Evolutionary conservation across 2,797 vertebrate species (phyloP).

Genomic region (Novumbra hubbsi): DNA sequence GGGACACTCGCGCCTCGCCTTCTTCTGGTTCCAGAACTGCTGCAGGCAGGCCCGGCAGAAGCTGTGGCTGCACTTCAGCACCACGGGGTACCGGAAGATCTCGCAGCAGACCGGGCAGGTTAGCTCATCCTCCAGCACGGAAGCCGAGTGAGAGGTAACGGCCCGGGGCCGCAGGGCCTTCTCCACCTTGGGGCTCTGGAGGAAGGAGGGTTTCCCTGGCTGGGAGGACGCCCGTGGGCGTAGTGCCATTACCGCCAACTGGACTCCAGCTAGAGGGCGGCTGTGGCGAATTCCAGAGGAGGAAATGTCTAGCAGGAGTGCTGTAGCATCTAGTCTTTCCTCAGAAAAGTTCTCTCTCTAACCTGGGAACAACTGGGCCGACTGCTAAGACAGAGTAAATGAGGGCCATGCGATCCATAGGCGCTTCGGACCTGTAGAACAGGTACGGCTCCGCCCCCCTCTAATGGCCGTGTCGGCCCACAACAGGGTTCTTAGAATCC

Average conservation of each 20-base stretch:
- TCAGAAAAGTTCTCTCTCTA: constrained; percentile 3
- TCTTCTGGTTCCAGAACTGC: constrained; percentile 78
- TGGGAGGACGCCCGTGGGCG: constrained; percentile 76
- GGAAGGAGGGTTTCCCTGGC: constrained; percentile 64
- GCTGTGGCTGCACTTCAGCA: constrained; percentile 82
- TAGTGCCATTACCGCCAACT: constrained; percentile 55
- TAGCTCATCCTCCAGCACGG: constrained; percentile 74
- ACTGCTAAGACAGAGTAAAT: constrained; percentile 26
- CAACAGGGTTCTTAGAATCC: constrained; percentile 16
- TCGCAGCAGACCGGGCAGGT: constrained; percentile 79
- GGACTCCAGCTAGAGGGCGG: not conserved
- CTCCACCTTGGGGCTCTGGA: constrained; percentile 56
- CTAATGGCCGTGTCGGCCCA: not conserved
- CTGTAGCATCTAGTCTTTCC: not conserved
- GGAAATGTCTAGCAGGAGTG: not conserved
- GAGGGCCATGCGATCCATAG: constrained; percentile 36
- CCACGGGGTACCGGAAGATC: constrained; percentile 77
- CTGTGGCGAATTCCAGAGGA: not conserved
- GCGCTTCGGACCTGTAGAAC: constrained; percentile 16
- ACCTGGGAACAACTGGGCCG: not conserved
- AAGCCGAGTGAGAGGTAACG: constrained; percentile 55
- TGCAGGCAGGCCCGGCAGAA: constrained; percentile 77
- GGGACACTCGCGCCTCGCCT: constrained; percentile 73
- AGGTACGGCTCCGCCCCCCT: not conserved
- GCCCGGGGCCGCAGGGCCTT: constrained; percentile 62